These are phyloP conservation scores for Parapristionchus giblindavisi DNA, from an alignment of 2,888 invertebrate species.

Conservation along the genomic window DNA sequence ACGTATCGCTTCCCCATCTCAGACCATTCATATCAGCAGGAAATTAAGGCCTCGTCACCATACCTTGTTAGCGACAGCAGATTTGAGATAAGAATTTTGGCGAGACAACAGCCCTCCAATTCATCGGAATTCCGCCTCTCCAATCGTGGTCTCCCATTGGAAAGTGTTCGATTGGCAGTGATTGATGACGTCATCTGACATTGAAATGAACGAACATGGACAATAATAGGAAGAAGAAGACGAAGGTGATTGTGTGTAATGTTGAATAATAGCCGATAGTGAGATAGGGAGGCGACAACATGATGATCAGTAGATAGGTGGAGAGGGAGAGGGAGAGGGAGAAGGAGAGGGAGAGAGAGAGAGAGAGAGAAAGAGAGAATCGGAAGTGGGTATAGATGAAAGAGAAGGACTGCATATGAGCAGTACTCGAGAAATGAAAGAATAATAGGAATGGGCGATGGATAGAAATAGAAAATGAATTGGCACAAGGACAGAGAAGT, in stretches of 20 bases:
- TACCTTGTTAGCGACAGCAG: constrained; percentile 67
- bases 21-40: too few species aligned
- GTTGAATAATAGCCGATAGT: background rate
- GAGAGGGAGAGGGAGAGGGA: constrained; percentile 28
- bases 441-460: too few species aligned
- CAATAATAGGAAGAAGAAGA: background rate
- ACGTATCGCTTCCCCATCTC: too few species aligned
- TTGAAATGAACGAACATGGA: background rate
- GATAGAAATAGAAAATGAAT: too few species aligned
- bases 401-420: too few species aligned
- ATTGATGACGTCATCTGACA: constrained; percentile 9
- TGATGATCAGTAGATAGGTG: background rate
- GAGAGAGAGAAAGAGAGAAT: too few species aligned
- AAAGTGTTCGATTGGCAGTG: background rate
- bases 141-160: background rate
- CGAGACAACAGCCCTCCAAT: constrained; percentile 62
- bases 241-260: constrained; percentile 10
- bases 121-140: constrained; percentile 35
- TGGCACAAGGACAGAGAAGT: too few species aligned
- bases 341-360: constrained; percentile 8
- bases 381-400: too few species aligned
- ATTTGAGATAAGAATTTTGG: constrained; percentile 67
- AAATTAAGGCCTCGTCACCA: too few species aligned
- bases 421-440: too few species aligned
- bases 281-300: constrained; percentile 18